A percentile compares a stretch with the other conserved stretches of the same genome.
phyloP scores from a whole-genome alignment of 1,140 invertebrate genomes.

The Aphis craccivora region DNA sequence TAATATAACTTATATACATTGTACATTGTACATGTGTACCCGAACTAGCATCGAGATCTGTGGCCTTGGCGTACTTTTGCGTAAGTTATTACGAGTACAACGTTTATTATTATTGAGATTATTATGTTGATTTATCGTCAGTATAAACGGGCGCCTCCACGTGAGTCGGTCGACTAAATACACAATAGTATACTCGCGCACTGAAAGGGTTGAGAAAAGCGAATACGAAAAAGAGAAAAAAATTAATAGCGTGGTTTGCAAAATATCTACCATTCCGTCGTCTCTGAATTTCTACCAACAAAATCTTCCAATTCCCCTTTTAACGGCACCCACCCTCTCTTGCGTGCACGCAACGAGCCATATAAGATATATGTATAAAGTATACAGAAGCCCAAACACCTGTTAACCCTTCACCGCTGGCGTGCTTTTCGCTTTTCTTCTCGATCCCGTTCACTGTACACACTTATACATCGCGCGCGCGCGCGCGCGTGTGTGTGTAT shows the following conservation, averaged over 20 bases:
- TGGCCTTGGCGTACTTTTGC: background rate
- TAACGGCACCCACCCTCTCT: too few relatives aligned
- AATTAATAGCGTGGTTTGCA: background rate
- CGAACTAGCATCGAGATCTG: background rate
- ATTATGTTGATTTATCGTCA: background rate
- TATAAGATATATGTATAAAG: background rate
- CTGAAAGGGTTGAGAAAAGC: background rate
- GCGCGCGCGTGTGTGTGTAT: background rate
- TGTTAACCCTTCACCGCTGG: slow-evolving; percentile 1
- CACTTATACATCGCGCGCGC: background rate
- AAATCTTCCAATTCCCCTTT: background rate
- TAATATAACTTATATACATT: background rate
- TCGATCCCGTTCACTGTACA: background rate
- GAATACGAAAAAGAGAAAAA: background rate
- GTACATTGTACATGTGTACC: background rate
- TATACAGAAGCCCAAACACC: slow-evolving; percentile 13
- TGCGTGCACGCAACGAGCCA: background rate
- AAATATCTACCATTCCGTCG: background rate
- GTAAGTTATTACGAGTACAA: background rate
- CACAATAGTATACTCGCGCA: background rate
- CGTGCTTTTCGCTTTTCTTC: background rate
- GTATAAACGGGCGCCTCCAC: background rate
- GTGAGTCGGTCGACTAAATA: background rate
- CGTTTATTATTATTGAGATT: background rate
- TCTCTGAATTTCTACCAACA: background rate